Percentiles rank a stretch among this genome's conserved stretches.
Conservation (phyloP, 1,140 invertebrate genomes). For the Drosophila arizonae region DNA sequence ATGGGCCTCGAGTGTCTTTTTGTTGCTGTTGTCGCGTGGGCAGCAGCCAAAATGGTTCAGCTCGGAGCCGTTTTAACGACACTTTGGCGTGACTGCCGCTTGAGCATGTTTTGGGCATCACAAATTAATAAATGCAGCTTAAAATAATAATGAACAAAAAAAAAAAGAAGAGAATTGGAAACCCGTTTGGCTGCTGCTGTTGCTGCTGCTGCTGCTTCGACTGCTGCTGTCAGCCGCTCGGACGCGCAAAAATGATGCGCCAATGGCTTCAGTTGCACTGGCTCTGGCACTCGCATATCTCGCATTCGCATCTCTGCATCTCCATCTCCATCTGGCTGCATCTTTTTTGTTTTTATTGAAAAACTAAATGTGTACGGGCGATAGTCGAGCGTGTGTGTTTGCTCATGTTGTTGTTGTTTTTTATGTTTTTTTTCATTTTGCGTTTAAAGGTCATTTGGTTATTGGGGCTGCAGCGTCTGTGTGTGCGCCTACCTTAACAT, state of each 20-base stretch:
- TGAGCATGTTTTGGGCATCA: conserved; percentile 42
- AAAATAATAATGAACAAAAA: conserved; percentile 7
- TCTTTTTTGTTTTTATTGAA: conserved; percentile 42
- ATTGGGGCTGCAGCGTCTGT: conserved; percentile 44
- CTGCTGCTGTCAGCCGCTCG: conserved; percentile 14
- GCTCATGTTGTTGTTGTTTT: background rate
- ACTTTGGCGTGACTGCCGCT: conserved; percentile 33
- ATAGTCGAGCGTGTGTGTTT: conserved; percentile 30
- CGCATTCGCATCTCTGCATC: conserved; percentile 18
- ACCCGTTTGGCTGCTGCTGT: conserved; percentile 30
- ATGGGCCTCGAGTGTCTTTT: background rate
- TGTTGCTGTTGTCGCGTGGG: conserved; percentile 34
- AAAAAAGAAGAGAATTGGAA: conserved; percentile 21
- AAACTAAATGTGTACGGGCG: conserved; percentile 45
- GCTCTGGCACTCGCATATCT: conserved; percentile 19
- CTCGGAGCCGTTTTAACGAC: background rate
- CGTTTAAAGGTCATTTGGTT: conserved; percentile 77
- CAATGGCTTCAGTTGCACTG: conserved; percentile 29
- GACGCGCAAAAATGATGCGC: conserved; percentile 38
- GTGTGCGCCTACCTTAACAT: conserved; percentile 76
- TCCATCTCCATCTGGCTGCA: conserved; percentile 25
- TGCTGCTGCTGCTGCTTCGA: conserved; percentile 2
- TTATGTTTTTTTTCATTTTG: conserved; percentile 48
- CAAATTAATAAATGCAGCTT: conserved; percentile 51
- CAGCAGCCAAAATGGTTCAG: conserved; percentile 21